Evolutionary conservation across 2,113 vertebrate species (phyloP).

Genomic region (Condylura cristata): DNA sequence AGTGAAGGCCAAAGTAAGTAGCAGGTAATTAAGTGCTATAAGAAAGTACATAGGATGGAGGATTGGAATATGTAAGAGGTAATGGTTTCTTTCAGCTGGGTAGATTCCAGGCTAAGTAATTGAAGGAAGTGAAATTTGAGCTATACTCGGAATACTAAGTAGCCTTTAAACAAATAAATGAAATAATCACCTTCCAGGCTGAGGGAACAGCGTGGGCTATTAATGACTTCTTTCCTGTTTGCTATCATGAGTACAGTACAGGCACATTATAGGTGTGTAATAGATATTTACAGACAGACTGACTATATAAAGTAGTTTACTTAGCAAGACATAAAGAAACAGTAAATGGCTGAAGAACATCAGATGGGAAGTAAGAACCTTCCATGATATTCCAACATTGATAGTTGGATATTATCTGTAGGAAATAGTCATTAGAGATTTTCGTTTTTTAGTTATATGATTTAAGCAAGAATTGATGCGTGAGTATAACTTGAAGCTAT

Average conservation of each 20-base stretch:
- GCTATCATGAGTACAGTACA: background rate
- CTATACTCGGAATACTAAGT: background rate
- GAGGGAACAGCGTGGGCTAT: background rate
- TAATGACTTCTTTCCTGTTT: background rate
- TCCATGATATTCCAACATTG: background rate
- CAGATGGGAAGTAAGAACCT: background rate
- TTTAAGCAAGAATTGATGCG: background rate
- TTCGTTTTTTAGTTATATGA: background rate
- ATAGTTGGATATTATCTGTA: background rate
- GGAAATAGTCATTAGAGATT: background rate
- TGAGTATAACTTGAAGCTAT: background rate
- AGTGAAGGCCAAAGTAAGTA: background rate
- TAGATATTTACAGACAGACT: background rate
- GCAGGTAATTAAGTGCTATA: background rate
- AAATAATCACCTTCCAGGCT: background rate
- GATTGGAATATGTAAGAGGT: background rate
- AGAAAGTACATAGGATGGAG: background rate
- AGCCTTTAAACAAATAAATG: constrained; percentile 3
- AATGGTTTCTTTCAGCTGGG: background rate
- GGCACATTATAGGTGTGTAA: background rate
- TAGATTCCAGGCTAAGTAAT: background rate
- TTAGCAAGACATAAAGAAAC: background rate
- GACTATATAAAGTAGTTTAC: background rate
- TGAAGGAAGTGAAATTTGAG: background rate
- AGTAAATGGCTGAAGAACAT: background rate